Conservation (phyloP, 1,140 invertebrate species). For the Platorchestia sp. region DNA sequence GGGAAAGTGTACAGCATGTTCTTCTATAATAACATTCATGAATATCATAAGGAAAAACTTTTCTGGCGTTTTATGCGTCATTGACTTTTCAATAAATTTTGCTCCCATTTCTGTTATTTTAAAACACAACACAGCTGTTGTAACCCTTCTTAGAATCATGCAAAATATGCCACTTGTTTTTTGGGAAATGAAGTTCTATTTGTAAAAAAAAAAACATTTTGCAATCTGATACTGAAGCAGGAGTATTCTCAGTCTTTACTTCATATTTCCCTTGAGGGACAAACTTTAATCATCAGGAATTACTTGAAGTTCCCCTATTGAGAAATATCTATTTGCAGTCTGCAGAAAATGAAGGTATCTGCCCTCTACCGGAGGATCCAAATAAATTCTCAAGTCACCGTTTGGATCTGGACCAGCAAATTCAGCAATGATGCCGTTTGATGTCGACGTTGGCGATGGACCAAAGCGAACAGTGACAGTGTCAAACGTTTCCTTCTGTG, state of each 20-base stretch:
- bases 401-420: not conserved
- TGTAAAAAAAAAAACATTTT: not conserved
- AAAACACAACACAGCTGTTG: too few relatives aligned
- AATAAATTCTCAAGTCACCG: not conserved
- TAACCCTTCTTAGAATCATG: too few relatives aligned
- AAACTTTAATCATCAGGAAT: not conserved
- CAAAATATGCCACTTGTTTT: too few relatives aligned
- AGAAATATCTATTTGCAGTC: not conserved
- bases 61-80: too few relatives aligned
- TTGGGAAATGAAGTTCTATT: not conserved
- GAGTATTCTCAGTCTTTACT: not conserved
- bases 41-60: too few relatives aligned
- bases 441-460: not conserved
- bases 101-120: too few relatives aligned
- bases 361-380: not conserved
- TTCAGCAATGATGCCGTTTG: not conserved
- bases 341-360: not conserved
- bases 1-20: too few relatives aligned
- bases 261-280: not conserved
- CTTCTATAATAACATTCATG: too few relatives aligned
- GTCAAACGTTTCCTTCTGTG: not conserved
- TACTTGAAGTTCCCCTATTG: not conserved
- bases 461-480: not conserved
- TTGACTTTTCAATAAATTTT: too few relatives aligned
- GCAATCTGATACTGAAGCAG: not conserved